Conservation (phyloP, 1,140 invertebrate genomes). For the Drosophila oshimai region DNA sequence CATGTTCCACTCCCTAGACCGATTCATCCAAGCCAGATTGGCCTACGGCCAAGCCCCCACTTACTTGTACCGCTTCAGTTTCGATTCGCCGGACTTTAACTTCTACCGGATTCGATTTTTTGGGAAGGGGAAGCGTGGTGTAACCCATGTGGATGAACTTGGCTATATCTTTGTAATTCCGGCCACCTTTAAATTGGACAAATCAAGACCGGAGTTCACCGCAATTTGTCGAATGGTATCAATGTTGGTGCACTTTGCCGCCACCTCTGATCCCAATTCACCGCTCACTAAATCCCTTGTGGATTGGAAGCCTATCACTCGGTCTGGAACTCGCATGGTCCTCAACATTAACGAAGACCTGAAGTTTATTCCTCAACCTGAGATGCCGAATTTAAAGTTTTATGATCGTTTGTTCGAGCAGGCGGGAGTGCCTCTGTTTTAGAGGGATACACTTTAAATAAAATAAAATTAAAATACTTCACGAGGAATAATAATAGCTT, state of each 20-base stretch:
- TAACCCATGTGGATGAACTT: slow-evolving; percentile 86
- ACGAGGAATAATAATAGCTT: too few relatives aligned
- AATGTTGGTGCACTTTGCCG: slow-evolving; percentile 82
- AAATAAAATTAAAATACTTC: too few relatives aligned
- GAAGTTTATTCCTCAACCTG: slow-evolving; percentile 75
- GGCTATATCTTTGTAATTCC: slow-evolving; percentile 85
- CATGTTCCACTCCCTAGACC: slow-evolving; percentile 67
- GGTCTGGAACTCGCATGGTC: slow-evolving; percentile 58
- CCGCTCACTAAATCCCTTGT: slow-evolving; percentile 26
- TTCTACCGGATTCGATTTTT: slow-evolving; percentile 69
- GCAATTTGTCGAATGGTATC: slow-evolving; percentile 82
- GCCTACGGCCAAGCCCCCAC: slow-evolving; percentile 68
- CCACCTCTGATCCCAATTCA: slow-evolving; percentile 75
- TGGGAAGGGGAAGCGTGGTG: slow-evolving; percentile 81
- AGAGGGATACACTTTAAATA: not conserved
- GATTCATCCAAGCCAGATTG: slow-evolving; percentile 60
- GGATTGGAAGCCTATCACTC: slow-evolving; percentile 75
- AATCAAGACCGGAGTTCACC: slow-evolving; percentile 56
- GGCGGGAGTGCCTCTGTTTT: slow-evolving; percentile 38
- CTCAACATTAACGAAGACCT: slow-evolving; percentile 82
- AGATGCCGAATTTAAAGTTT: slow-evolving; percentile 64
- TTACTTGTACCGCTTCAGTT: slow-evolving; percentile 83
- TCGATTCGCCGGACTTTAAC: slow-evolving; percentile 76
- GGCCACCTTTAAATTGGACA: slow-evolving; percentile 79
- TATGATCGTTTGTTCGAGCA: slow-evolving; percentile 44